Percentiles rank a stretch among this genome's conserved stretches.
These are phyloP conservation scores for Oreotrochilus melanogaster DNA, from an alignment of 2,113 vertebrate species.

Conservation along the genomic window DNA sequence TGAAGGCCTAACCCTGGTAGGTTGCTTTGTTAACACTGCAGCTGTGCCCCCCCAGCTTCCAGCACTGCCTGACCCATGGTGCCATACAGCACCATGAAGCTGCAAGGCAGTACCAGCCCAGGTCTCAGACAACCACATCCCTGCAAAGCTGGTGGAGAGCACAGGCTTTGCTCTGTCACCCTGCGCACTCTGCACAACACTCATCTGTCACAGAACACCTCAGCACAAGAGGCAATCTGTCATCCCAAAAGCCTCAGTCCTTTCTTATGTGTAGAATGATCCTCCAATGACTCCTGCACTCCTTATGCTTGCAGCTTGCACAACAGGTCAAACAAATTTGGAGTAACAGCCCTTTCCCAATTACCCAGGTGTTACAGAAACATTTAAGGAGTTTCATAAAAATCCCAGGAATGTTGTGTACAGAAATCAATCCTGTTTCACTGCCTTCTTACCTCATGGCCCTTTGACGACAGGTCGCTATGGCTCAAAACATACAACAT, in stretches of 20 bases:
- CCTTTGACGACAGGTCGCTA: background rate
- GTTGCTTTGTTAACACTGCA: background rate
- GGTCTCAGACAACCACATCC: too few relatives aligned
- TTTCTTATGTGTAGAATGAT: background rate
- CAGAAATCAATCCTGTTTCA: background rate
- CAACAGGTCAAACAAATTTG: background rate
- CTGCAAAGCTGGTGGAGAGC: fast-evolving
- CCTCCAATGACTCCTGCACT: background rate
- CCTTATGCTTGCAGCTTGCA: background rate
- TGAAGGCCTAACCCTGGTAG: background rate
- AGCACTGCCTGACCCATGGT: background rate
- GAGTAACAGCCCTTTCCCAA: background rate
- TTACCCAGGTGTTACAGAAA: background rate
- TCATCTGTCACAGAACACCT: background rate
- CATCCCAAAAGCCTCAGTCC: background rate
- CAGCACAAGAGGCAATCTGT: fast-evolving
- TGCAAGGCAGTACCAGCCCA: background rate
- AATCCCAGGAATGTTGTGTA: background rate
- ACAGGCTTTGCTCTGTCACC: background rate
- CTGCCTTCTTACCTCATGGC: background rate
- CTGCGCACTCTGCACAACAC: background rate
- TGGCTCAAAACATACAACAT: background rate
- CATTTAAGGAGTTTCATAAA: background rate
- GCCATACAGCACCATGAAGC: fast-evolving
- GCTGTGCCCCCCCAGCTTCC: background rate